These are phyloP conservation scores for Sakesphorus luctuosus DNA, from an alignment of 2,113 vertebrate species.

Conservation along the genomic window DNA sequence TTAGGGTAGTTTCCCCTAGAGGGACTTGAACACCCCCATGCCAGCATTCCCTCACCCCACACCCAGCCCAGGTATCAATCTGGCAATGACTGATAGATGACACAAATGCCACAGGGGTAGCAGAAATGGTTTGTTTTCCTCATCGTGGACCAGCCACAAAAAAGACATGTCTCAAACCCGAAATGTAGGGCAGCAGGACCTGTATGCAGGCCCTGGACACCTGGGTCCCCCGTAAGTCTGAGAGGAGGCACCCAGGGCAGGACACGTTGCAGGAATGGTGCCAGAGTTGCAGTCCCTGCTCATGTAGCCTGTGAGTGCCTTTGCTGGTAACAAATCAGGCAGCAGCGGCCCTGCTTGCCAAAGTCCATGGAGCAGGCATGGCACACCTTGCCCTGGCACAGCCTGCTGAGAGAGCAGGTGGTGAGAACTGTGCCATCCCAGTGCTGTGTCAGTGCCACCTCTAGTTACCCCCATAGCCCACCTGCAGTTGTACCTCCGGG, in stretches of 20 bases:
- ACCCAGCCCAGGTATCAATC: neutral
- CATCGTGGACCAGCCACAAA: neutral
- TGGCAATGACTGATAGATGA: rapidly evolving
- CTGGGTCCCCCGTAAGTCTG: neutral
- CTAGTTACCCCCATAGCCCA: neutral
- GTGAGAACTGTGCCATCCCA: neutral
- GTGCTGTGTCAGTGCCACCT: neutral
- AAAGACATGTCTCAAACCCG: neutral
- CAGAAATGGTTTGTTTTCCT: neutral
- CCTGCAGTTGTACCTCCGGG: constrained; percentile 77
- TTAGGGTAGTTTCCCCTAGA: neutral
- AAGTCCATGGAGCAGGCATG: constrained; percentile 68
- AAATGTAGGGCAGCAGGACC: neutral
- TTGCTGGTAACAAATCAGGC: constrained; percentile 70
- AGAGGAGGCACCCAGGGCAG: neutral
- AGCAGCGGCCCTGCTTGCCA: constrained; percentile 64
- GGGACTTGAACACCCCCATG: rapidly evolving
- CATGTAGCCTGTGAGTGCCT: constrained; percentile 4
- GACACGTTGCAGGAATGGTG: rapidly evolving
- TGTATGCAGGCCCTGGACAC: rapidly evolving
- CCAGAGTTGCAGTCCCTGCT: neutral
- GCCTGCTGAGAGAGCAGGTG: neutral
- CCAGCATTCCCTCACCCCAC: neutral
- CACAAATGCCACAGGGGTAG: neutral
- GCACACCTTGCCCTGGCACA: constrained; percentile 71